Percentiles rank a stretch among this genome's conserved stretches.
Conservation (phyloP, 1,140 invertebrate species). For the Apis laboriosa region DNA sequence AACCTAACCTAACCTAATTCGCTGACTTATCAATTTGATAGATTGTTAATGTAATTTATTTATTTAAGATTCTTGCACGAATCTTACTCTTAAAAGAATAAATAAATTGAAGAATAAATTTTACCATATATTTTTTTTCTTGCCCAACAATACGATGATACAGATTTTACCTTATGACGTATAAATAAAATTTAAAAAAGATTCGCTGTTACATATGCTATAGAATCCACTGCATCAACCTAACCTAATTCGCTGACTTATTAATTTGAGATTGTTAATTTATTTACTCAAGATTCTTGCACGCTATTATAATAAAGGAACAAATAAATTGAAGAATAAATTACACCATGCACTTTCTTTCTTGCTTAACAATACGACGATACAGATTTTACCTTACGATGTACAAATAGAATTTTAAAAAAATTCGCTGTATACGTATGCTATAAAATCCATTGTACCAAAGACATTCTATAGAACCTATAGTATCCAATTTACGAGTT, state of each 20-base stretch:
- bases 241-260: not conserved
- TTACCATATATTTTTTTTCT: not conserved
- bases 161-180: not conserved
- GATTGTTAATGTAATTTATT: not conserved
- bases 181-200: not conserved
- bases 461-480: not conserved
- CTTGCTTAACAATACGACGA: not conserved
- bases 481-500: not conserved
- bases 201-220: not conserved
- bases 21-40: not conserved
- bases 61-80: too few species aligned
- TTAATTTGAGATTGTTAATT: not conserved
- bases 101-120: not conserved
- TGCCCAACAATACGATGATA: not conserved
- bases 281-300: not conserved
- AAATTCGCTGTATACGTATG: not conserved
- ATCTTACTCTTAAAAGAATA: too few species aligned
- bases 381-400: not conserved
- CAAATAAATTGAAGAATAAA: not conserved
- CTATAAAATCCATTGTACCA: not conserved
- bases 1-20: not conserved
- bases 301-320: too few species aligned
- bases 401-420: not conserved
- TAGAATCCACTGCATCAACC: not conserved
- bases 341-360: not conserved